Percentiles rank a stretch among this genome's conserved stretches.
Conservation (phyloP, 2,888 invertebrate genomes). For the Conchocele bisecta region DNA sequence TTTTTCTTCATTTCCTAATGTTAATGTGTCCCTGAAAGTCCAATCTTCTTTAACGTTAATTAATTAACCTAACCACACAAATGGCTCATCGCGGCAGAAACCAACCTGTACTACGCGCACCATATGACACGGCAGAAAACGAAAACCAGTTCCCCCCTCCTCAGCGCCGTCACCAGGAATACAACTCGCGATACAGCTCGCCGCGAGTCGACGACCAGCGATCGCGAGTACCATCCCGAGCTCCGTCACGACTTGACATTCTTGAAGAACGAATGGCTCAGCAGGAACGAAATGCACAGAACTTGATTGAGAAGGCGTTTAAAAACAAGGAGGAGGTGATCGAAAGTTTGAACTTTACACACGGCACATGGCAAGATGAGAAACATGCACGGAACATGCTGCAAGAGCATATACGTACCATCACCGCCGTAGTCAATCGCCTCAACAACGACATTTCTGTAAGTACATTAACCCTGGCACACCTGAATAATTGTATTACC, state of each 20-base stretch:
- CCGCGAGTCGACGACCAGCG: constrained; percentile 22
- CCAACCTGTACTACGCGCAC: constrained; percentile 62
- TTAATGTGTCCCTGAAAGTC: background rate
- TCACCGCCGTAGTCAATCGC: constrained; percentile 80
- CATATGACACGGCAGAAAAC: constrained; percentile 70
- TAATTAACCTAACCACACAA: too few relatives aligned
- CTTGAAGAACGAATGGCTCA: constrained; percentile 77
- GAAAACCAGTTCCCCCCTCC: constrained; percentile 43
- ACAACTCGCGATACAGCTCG: constrained; percentile 33
- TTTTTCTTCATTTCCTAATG: background rate
- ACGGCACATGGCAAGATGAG: constrained; percentile 82
- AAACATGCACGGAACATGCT: constrained; percentile 78
- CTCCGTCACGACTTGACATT: constrained; percentile 66
- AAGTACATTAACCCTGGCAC: constrained; percentile 55
- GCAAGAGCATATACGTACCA: constrained; percentile 82
- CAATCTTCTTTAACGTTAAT: background rate
- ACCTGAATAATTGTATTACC: too few relatives aligned
- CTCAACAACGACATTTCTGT: constrained; percentile 80
- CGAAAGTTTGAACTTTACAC: constrained; percentile 80
- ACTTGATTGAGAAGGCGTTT: constrained; percentile 78
- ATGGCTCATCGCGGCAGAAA: constrained; percentile 57
- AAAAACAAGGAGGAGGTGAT: constrained; percentile 81
- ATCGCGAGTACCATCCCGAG: constrained; percentile 41
- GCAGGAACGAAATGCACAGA: constrained; percentile 78
- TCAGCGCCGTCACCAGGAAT: constrained; percentile 21